Evolutionary conservation across 1,140 invertebrate species (phyloP), one percentile per base, ranked within the genome.

Genomic region (Papilio helenus): DNA sequence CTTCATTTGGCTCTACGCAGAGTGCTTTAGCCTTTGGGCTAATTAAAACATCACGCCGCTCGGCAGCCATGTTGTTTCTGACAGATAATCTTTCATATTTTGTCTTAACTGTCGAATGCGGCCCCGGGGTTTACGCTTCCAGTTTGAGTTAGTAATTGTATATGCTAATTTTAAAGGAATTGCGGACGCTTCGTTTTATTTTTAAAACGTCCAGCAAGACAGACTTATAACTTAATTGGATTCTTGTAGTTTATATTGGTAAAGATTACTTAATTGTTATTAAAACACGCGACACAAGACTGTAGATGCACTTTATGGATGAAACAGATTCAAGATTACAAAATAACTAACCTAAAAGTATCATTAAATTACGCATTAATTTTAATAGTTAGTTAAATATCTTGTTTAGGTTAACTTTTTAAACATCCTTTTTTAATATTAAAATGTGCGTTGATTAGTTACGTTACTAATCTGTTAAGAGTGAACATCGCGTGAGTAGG

Each of bases 31-130:
- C 91, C 92, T 90, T 87, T 90, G 87, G 92, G 91, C 91, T 93
- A 93, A 94, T 94, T 94, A 94, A 94, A 92, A 89, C 92, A 92
- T 93, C 89, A 89, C 83, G 80, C 77, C 82, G 79, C 82, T 79
- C 83, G 78, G 82, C 86, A 86, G 85, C 84, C 86, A 88, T 89
- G 83, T 87, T 87, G 83, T 80, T 74, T 79, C 85, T 84, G 89
- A 90, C 88, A 90, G 87, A 87, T 89, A 85, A 91, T 94, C 87
- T 90, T 92, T 92, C 91, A 92, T 92, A 94, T 94, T 92, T 94
- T 93, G 92, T 93, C 92, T 90, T 88, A 86, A 77, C 86, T 86
- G 90, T 88, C 90, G 86, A 84, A 80, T 82, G 72, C 68, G 44
- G 87, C 89, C 84, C 65, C 20, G n/a, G 87, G 89, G 84, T 72